Conservation (phyloP, 2,113 vertebrate species). For the Pelusios castaneus region DNA sequence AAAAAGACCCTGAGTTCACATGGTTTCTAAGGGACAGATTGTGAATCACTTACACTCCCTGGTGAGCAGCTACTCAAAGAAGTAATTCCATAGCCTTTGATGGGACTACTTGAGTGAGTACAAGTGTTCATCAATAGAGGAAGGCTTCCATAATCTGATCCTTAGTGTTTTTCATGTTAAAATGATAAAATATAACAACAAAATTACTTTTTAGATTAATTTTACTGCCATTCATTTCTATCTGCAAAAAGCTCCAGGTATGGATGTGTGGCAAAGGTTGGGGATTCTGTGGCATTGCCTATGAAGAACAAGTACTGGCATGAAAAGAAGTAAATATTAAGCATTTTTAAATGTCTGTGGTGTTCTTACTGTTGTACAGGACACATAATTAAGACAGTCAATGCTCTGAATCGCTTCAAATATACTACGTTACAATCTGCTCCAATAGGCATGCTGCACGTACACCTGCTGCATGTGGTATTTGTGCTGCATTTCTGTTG, state of each 20-base stretch:
- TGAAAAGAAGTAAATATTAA: not conserved
- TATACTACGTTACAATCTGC: not conserved
- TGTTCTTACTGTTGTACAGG: not conserved
- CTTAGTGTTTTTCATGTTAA: not conserved
- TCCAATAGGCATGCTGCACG: not conserved
- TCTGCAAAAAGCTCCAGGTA: not conserved
- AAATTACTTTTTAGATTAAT: not conserved
- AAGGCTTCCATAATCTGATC: fast-evolving
- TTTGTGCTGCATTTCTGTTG: not conserved
- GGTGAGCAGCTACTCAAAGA: not conserved
- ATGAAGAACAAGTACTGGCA: not conserved
- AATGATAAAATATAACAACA: constrained; percentile 14
- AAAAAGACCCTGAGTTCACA: not conserved
- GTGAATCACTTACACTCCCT: not conserved
- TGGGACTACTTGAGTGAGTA: not conserved
- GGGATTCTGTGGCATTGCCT: not conserved
- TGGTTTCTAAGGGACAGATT: not conserved
- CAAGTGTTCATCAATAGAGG: not conserved
- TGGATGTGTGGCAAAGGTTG: not conserved
- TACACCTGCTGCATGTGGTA: not conserved
- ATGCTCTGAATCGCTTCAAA: not conserved
- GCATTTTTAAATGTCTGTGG: not conserved
- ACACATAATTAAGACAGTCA: not conserved
- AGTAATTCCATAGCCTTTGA: not conserved
- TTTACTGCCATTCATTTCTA: not conserved